Percentiles rank a stretch among this genome's conserved stretches.
Conservation (phyloP, 2,797 vertebrate species). For the Stomatorhinus walkeri region DNA sequence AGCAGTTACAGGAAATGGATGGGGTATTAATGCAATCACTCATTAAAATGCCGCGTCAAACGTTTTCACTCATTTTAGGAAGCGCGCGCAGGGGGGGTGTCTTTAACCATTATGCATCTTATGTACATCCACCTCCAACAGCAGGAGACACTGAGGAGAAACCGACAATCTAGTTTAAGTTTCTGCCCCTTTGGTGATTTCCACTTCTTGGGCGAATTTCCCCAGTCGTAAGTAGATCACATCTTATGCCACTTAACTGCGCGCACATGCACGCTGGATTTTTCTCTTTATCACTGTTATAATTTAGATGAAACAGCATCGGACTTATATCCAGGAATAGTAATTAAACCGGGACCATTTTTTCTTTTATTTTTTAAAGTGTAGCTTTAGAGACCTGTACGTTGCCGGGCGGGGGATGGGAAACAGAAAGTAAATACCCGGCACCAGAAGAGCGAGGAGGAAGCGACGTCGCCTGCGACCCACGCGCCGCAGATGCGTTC, state of each 20-base stretch:
- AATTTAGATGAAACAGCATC: neutral
- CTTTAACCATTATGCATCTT: neutral
- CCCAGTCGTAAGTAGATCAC: constrained; percentile 4
- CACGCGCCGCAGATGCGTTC: neutral
- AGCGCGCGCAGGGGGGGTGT: neutral
- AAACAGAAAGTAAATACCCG: neutral
- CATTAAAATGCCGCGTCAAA: neutral
- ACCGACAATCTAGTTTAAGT: neutral
- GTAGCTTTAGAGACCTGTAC: neutral
- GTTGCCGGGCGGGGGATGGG: neutral
- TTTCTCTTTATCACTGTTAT: neutral
- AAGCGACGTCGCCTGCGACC: neutral
- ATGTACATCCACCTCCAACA: constrained; percentile 1
- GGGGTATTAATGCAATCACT: neutral
- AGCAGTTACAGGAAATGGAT: neutral
- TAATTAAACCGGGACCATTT: neutral
- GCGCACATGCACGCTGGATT: neutral
- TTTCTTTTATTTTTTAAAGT: neutral
- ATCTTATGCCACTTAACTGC: neutral
- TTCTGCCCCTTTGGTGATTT: neutral
- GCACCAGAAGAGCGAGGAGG: neutral
- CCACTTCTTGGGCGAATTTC: constrained; percentile 9
- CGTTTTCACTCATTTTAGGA: neutral
- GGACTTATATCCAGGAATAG: neutral
- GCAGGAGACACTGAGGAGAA: neutral